Evolutionary conservation across 1,140 invertebrate species (phyloP).

Genomic region (Halictus rubicundus): DNA sequence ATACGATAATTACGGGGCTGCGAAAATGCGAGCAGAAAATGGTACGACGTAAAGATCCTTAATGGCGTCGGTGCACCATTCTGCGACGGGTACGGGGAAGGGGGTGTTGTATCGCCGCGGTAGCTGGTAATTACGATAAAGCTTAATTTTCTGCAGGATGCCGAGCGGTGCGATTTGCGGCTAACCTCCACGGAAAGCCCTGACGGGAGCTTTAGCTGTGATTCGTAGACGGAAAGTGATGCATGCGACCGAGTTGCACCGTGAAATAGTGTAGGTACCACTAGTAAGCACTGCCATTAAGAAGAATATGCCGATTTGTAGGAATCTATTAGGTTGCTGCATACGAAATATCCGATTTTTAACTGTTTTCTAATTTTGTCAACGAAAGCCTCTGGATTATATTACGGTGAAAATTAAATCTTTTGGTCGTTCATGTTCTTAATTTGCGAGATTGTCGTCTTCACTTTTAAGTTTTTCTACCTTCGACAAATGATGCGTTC

Average conservation of each 20-base stretch:
- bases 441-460: too few relatives aligned
- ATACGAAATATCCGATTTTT: too few relatives aligned
- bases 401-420: too few relatives aligned
- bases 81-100: neutral
- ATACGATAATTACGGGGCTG: conserved; percentile 51
- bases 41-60: conserved; percentile 46
- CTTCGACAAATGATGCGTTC: too few relatives aligned
- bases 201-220: neutral
- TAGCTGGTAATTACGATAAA: conserved; percentile 58
- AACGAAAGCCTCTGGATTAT: too few relatives aligned
- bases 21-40: conserved; percentile 54
- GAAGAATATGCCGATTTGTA: neutral
- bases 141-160: conserved; percentile 51
- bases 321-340: neutral
- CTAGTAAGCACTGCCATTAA: neutral
- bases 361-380: too few relatives aligned
- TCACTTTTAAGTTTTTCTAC: too few relatives aligned
- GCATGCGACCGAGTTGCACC: too few relatives aligned
- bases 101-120: conserved; percentile 30
- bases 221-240: conserved; percentile 5
- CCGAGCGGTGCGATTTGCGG: conserved; percentile 20
- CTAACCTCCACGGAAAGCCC: conserved; percentile 1
- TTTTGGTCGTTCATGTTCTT: too few relatives aligned
- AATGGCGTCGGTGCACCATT: conserved; percentile 35
- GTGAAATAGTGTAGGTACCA: neutral